A percentile compares a stretch with the other conserved stretches of the same genome.
Conservation (phyloP, 2,797 vertebrate species). For the Notamacropus eugenii region DNA sequence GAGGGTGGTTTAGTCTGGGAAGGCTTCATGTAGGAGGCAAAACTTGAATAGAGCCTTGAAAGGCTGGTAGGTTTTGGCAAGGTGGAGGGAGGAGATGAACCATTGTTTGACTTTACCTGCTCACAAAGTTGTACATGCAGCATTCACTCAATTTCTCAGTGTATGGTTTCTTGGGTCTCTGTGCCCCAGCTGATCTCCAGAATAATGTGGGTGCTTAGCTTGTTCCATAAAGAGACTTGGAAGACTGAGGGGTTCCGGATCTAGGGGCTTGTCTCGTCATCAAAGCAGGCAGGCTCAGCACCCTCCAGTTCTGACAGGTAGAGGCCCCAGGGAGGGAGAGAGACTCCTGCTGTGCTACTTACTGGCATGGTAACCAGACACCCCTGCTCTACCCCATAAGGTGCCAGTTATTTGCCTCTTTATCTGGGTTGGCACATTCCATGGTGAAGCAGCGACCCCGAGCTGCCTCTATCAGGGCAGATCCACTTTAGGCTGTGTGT, state of each 20-base stretch:
- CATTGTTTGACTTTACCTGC: not conserved
- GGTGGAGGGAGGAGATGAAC: not conserved
- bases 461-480: conserved; percentile 41
- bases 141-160: not conserved
- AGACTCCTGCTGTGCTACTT: not conserved
- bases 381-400: not conserved
- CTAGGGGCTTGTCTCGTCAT: not conserved
- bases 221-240: not conserved
- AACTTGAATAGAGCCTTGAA: not conserved
- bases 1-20: not conserved
- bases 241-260: not conserved
- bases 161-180: not conserved
- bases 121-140: not conserved
- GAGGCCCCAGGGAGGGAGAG: conserved; percentile 33
- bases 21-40: not conserved
- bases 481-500: conserved; percentile 12
- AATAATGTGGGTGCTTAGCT: not conserved
- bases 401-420: conserved; percentile 70
- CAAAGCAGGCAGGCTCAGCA: not conserved
- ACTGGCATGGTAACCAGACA: conserved; percentile 42
- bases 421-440: conserved; percentile 64
- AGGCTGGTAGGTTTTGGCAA: not conserved
- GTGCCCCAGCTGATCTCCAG: not conserved
- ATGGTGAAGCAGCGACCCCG: conserved; percentile 52
- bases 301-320: conserved; percentile 49